Evolutionary conservation across 2,113 vertebrate genomes (phyloP), one percentile per base, ranked within the genome.

Genomic region (Myotis lucifugus): DNA sequence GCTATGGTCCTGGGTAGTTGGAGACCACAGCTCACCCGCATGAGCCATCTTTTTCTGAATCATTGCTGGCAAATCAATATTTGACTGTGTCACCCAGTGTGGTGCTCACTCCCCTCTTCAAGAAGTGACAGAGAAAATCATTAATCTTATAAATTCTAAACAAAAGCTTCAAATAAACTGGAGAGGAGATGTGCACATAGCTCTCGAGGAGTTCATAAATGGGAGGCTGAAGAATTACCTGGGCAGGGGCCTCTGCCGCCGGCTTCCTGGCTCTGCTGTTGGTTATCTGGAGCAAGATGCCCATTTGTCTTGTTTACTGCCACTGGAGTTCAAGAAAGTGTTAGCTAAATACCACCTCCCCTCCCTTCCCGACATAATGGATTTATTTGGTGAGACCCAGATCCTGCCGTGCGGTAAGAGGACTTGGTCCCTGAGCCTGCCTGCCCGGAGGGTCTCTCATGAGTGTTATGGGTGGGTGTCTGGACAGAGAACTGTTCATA

Each of bases 251-350:
- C 50, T 93, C 40, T 12, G 72, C 77, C 29, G 37, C 42, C 32
- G 3, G 74, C 74, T 7, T 46, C 78, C 82, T 54, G 54, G 86
- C 56, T 92, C 87, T 18, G 61, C 46, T 0, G 0, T 56, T 32
- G 64, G 78, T 87, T 90, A 82, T 93, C 92, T 88, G 72, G 70
- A 72, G 48, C 1, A 15, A 92, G 81, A 67, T 6, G 6, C 59
- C 61, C 66, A 90, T 96, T 91, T 90, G 91, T 96, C 96, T 96
- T 85, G 69, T 95, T 95, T 94, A 94, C 90, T 88, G 69, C 90
- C 42, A 29, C 8, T 73, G 90, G 54, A 61, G 93, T 87, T 96
- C 81, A 90, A 82, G 90, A 19, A 84, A 93, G 87, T 69, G 79
- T 79, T 77, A 67, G 40, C 48, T 74, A 40, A 90, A 11, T 79